phyloP scores from a whole-genome alignment of 2,797 vertebrate species.

The Pempheris klunzingeri region DNA sequence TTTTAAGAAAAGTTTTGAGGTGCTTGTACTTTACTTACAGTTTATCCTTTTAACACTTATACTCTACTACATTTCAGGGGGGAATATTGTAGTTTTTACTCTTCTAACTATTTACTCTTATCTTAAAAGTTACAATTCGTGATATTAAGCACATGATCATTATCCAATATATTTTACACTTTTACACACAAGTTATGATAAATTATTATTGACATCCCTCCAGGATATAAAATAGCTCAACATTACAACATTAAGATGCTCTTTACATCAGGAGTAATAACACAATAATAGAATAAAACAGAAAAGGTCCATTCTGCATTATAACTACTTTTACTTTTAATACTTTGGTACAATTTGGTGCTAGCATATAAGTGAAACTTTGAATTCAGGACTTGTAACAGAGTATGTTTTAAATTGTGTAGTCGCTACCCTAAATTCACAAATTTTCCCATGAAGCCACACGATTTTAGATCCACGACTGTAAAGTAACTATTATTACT shows the following conservation, averaged over 20 bases:
- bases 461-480: neutral
- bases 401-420: neutral
- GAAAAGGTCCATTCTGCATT: neutral
- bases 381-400: neutral
- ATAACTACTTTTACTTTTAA: neutral
- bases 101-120: neutral
- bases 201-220: neutral
- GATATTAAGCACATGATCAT: neutral
- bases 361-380: neutral
- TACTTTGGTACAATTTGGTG: neutral
- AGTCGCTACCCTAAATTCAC: neutral
- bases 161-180: neutral
- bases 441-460: constrained; percentile 1
- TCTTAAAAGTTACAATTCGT: neutral
- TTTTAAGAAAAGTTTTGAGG: neutral
- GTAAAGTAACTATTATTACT: neutral
- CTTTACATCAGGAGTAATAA: neutral
- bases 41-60: neutral
- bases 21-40: neutral
- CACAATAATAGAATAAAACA: neutral
- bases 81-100: neutral
- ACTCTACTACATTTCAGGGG: neutral
- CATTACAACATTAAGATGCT: neutral
- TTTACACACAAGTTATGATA: too few relatives aligned
- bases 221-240: neutral